Percentiles rank a stretch among this genome's conserved stretches.
Evolutionary conservation across 2,113 vertebrate species (phyloP).

Genomic region (Sebastes schlegelii): DNA sequence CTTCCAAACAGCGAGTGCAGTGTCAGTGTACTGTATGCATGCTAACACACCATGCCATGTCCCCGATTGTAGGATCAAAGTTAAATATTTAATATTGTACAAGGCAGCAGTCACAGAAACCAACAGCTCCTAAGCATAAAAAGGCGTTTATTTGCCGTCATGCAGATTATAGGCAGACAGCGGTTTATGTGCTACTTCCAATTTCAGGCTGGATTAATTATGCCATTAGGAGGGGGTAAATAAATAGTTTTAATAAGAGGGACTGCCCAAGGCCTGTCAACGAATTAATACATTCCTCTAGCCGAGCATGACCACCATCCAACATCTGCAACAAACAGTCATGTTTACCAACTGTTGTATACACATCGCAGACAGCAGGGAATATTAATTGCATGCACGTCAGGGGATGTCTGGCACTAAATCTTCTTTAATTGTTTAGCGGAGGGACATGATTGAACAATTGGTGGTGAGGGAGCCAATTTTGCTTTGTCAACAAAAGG

Average conservation of each 20-base stretch:
- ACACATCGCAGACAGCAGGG: slow-evolving; percentile 63
- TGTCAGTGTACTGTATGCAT: neutral
- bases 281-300: slow-evolving; percentile 71
- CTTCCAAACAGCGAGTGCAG: neutral
- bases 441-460: slow-evolving; percentile 33
- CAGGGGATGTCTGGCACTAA: slow-evolving; percentile 49
- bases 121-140: slow-evolving; percentile 53
- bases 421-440: slow-evolving; percentile 67
- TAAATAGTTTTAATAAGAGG: slow-evolving; percentile 78
- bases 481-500: slow-evolving; percentile 40
- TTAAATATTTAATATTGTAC: slow-evolving; percentile 48
- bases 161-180: slow-evolving; percentile 65
- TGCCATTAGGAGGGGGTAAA: slow-evolving; percentile 72
- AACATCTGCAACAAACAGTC: slow-evolving; percentile 70
- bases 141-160: slow-evolving; percentile 58
- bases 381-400: slow-evolving; percentile 73
- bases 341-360: slow-evolving; percentile 71
- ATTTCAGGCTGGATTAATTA: slow-evolving; percentile 79
- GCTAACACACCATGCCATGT: slow-evolving; percentile 9
- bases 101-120: slow-evolving; percentile 40
- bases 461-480: slow-evolving; percentile 44
- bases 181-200: slow-evolving; percentile 71
- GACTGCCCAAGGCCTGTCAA: slow-evolving; percentile 63
- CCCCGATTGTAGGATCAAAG: slow-evolving; percentile 21
- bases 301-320: slow-evolving; percentile 69